phyloP scores from a whole-genome alignment of 2,888 invertebrate species.

The Microchrysa polita region DNA sequence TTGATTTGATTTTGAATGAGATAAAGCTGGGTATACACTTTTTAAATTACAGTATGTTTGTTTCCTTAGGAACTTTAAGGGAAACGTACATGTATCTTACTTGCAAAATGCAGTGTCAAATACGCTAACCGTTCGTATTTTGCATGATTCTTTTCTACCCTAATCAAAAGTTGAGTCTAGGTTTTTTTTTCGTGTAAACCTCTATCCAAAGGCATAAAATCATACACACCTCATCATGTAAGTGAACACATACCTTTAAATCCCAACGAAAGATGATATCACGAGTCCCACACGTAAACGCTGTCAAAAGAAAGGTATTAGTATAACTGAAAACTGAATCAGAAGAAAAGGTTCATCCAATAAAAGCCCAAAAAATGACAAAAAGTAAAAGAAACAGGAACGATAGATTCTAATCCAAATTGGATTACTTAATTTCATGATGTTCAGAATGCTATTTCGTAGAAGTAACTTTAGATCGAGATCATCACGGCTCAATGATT shows the following conservation, averaged over 20 bases:
- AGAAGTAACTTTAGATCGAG: constrained; percentile 16
- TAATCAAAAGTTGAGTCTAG: no score
- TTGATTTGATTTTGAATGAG: no score
- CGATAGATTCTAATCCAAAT: constrained; percentile 29
- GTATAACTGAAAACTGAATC: not conserved
- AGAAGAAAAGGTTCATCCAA: constrained; percentile 11
- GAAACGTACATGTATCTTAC: no score
- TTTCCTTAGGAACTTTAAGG: no score
- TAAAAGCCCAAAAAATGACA: not conserved
- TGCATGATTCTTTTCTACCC: no score
- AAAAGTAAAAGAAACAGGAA: constrained; percentile 11
- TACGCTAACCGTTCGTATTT: no score
- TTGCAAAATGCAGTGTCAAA: no score
- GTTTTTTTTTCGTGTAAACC: no score
- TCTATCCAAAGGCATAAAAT: not conserved
- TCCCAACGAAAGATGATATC: not conserved
- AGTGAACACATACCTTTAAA: not conserved
- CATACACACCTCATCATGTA: not conserved
- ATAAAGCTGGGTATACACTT: no score
- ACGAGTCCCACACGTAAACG: not conserved
- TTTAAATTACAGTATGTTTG: no score
- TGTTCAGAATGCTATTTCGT: constrained; percentile 28
- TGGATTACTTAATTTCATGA: constrained; percentile 46
- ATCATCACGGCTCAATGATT: constrained; percentile 19
- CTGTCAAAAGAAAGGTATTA: constrained; percentile 10